Conservation (phyloP, 2,113 vertebrate genomes). For the Leptodactylus fuscus region DNA sequence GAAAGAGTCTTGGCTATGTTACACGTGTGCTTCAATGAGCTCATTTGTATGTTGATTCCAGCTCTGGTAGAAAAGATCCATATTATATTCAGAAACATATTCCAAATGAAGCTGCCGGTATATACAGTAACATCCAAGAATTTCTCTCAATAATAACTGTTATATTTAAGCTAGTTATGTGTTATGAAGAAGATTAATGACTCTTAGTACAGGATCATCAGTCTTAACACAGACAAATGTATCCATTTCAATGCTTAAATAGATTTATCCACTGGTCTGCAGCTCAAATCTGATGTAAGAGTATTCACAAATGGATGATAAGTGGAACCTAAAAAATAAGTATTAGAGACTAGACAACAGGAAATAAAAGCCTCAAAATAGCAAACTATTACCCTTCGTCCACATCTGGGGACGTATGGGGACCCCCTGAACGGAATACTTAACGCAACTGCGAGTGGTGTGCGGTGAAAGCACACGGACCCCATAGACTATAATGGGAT, state of each 20-base stretch:
- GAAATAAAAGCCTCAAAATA: not conserved
- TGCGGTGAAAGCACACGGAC: no score
- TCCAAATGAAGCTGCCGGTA: not conserved
- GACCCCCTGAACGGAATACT: no score
- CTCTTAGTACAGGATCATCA: not conserved
- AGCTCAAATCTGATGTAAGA: not conserved
- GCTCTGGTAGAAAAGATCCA: not conserved
- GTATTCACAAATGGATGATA: not conserved
- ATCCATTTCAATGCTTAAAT: not conserved
- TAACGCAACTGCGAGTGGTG: no score
- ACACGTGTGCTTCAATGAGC: constrained; percentile 7
- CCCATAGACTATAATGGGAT: no score
- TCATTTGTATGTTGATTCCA: not conserved
- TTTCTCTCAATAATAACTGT: constrained; percentile 9
- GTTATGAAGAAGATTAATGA: constrained; percentile 16
- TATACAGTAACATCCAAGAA: constrained; percentile 15
- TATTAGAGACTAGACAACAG: not conserved
- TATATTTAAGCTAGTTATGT: constrained; percentile 5
- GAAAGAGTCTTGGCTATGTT: constrained; percentile 38
- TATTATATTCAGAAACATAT: not conserved
- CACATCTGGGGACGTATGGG: no score
- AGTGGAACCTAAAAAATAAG: not conserved
- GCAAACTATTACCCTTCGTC: no score
- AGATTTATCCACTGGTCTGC: constrained; percentile 10
- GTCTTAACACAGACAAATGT: constrained; percentile 30